phyloP scores from a whole-genome alignment of 1,140 invertebrate species.

The Diorhabda elongata region DNA sequence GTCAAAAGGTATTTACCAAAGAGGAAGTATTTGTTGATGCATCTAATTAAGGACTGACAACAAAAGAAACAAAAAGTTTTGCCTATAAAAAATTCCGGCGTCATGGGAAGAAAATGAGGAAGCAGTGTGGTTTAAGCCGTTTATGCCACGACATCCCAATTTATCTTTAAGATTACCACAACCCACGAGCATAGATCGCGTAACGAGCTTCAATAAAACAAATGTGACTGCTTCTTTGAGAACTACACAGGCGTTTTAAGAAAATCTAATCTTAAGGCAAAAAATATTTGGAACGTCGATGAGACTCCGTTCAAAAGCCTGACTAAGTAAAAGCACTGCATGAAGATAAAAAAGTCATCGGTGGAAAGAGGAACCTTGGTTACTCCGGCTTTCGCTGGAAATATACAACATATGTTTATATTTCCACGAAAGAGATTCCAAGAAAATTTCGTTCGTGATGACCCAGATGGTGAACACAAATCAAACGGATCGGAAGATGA shows the following conservation, averaged over 20 bases:
- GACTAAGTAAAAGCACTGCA: constrained; percentile 37
- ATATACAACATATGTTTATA: constrained; percentile 47
- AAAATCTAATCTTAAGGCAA: constrained; percentile 32
- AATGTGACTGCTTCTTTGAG: constrained; percentile 43
- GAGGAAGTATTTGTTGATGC: constrained; percentile 14
- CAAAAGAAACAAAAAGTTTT: constrained; percentile 27
- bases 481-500: constrained; percentile 19
- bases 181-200: constrained; percentile 48
- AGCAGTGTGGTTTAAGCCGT: constrained; percentile 50
- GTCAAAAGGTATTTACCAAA: constrained; percentile 9
- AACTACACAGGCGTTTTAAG: constrained; percentile 42
- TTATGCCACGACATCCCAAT: constrained; percentile 47
- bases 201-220: constrained; percentile 50
- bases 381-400: constrained; percentile 41
- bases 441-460: constrained; percentile 35
- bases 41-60: constrained; percentile 29
- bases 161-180: constrained; percentile 47
- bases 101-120: constrained; percentile 32
- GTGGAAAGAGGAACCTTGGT: constrained; percentile 42
- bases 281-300: constrained; percentile 47
- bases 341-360: constrained; percentile 47
- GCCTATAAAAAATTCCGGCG: constrained; percentile 30
- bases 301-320: constrained; percentile 47
- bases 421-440: constrained; percentile 39
- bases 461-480: constrained; percentile 17